Evolutionary conservation across 2,797 vertebrate genomes (phyloP), one percentile per base, ranked within the genome.

Genomic region (Furcifer pardalis): DNA sequence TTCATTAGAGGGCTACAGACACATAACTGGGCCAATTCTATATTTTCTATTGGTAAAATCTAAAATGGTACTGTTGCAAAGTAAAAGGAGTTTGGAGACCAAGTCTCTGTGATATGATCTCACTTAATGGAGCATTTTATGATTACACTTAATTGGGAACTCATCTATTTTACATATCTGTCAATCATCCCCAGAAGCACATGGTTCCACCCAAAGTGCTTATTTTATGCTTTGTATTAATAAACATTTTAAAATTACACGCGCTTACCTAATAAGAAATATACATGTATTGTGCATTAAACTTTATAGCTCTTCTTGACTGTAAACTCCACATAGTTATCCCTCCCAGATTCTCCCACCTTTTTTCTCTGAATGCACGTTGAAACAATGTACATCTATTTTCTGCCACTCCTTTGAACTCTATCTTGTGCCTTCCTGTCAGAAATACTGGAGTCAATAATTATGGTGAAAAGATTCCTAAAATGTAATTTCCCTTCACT

Each of bases 61-160:
- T 81, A 56, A 86, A 91, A 92, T 81, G 68, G 60, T 56, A 77
- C 0, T 74, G 21, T 83, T 79, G 68, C 15, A 79, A 59, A 75
- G 32, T 59, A 74, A 84, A 84, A 84, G 59, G 83, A 73, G 69
- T 19, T 71, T 80, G n/a, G 77, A 85, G 84, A 80, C 46, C 37
- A 80, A 65, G 59, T 59, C 49, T 79, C 77, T 80, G 60, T 85
- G 78, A 71, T 85, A 68, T 75, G 49, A 81, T 85, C 74, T 79
- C 59, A 85, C 52, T 79, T 73, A 85, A 79, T 79, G 83, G 83
- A 85, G 32, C 76, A 84, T 84, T 84, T 84, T 73, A 84, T 79
- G 68, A 79, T 84, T 79, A 74, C 30, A 78, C 82, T 84, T 84
- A 81, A 68, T 85, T 75, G 62, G 68, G 44, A 85, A 76, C 76